Base-by-base conservation (phyloP, 2,888 invertebrate species). In the Drosophila meridionalis region DNA sequence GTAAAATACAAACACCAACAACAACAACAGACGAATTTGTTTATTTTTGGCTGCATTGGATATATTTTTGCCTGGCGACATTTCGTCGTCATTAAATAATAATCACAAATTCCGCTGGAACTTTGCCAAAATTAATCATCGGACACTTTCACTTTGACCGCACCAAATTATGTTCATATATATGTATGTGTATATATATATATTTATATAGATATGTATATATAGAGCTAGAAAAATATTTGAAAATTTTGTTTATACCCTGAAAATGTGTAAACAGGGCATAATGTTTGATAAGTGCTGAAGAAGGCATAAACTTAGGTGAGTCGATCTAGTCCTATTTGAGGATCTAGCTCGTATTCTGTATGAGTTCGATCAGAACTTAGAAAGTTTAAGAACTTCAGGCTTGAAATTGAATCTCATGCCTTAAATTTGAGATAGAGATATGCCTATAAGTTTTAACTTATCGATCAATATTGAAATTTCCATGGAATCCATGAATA, bases 141-240 rank as follows among this genome's bases (percentile, higher is more conserved):
- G 89, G 73, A 79, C 92, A 92, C 92, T 91, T 92, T 92, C 92
- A 90, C 92, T 91, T 91, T 90, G 90, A 90, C 87, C 88, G 78
- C 78, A 55, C 70, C 73, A 65, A 66, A 50, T 59, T 60, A 43
- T 62, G n/a, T 12, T 28, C 47, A 28, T 14, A 42, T 45, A 48
- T n/a, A 48, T 32, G 65, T 68, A 12, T 26, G 28, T 48, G 28
- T 42, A 28, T 28, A 28, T n/a, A 6, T 32, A 50, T 40, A 12
- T 14, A n/a, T 38, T 36, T 38, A 20, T 20, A 20, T 20, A 20
- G 20, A 20, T 20, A n/a, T 28, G 28, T 45, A 43, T 20, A 28
- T 61, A 28, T 32, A 63, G 28, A 50, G 45, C 40, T n/a, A 28
- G 3, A 40, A 45, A 47, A 53, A 45, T 50, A 32, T 55, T 43